phyloP scores from a whole-genome alignment of 1,140 invertebrate genomes.

The Paraescarpia echinospica region DNA sequence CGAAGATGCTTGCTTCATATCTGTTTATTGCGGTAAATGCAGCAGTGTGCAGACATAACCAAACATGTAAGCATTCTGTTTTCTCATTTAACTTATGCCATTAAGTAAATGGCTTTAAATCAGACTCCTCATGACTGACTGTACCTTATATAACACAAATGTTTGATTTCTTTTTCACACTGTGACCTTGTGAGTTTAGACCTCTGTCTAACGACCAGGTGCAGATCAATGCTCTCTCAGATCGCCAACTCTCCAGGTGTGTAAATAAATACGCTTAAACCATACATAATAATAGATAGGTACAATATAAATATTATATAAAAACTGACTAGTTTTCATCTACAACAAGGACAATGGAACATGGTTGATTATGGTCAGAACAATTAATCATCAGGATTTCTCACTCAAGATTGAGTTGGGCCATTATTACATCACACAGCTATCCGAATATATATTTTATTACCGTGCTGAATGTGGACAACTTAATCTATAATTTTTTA shows the following conservation, averaged over 20 bases:
- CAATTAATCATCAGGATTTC: not conserved
- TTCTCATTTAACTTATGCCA: not conserved
- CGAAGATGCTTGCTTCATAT: not conserved
- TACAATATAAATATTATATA: slow-evolving; percentile 7
- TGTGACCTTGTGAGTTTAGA: not conserved
- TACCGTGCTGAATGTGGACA: not conserved
- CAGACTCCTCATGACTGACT: not conserved
- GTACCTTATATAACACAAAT: not conserved
- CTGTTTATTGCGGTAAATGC: not conserved
- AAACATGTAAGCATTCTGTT: not conserved
- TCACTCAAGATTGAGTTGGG: not conserved
- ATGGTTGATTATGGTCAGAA: not conserved
- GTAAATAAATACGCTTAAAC: slow-evolving; percentile 1
- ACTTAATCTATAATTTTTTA: too few species aligned
- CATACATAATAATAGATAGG: slow-evolving; percentile 1
- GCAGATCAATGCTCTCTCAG: not conserved
- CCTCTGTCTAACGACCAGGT: not conserved
- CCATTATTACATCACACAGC: not conserved
- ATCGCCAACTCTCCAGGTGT: not conserved
- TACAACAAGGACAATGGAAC: not conserved
- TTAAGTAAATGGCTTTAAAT: not conserved
- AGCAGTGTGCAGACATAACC: not conserved
- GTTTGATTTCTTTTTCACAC: not conserved
- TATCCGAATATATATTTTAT: not conserved
- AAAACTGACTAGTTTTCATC: slow-evolving; percentile 6